A percentile compares a stretch with the other conserved stretches of the same genome.
Evolutionary conservation across 1,140 invertebrate species (phyloP).

Genomic region (Sinella curviseta): DNA sequence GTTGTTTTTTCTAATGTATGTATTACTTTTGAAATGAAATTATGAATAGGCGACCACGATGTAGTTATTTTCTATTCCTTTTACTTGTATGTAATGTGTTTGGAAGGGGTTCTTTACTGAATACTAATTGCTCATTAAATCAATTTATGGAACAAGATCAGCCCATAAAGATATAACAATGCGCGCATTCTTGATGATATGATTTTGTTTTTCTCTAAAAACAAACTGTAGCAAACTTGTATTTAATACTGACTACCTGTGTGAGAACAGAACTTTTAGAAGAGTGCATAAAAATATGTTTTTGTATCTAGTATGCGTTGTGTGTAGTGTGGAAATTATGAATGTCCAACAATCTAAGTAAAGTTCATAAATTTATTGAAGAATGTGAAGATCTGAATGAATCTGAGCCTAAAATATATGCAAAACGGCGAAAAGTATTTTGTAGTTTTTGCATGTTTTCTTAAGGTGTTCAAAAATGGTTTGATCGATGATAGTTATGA

Average conservation of each 20-base stretch:
- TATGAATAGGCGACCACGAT: no score
- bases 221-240: neutral
- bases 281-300: neutral
- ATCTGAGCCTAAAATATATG: no score
- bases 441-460: neutral
- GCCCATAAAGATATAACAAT: slow-evolving; percentile 24
- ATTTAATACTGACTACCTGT: neutral
- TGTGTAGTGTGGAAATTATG: no score
- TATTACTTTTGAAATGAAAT: no score
- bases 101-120: slow-evolving; percentile 11
- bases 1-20: no score
- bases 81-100: neutral
- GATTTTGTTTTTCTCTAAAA: neutral
- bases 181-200: slow-evolving; percentile 3
- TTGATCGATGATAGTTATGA: no score
- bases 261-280: neutral
- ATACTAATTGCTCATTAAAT: slow-evolving; percentile 24
- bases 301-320: neutral
- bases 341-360: no score
- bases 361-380: neutral
- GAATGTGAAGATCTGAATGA: neutral
- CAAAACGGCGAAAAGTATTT: neutral
- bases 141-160: slow-evolving; percentile 27
- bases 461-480: neutral
- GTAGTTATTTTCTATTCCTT: slow-evolving; percentile 8